Percentiles rank a stretch among this genome's conserved stretches.
Evolutionary conservation across 2,797 vertebrate genomes (phyloP).

Genomic region (Masticophis lateralis): DNA sequence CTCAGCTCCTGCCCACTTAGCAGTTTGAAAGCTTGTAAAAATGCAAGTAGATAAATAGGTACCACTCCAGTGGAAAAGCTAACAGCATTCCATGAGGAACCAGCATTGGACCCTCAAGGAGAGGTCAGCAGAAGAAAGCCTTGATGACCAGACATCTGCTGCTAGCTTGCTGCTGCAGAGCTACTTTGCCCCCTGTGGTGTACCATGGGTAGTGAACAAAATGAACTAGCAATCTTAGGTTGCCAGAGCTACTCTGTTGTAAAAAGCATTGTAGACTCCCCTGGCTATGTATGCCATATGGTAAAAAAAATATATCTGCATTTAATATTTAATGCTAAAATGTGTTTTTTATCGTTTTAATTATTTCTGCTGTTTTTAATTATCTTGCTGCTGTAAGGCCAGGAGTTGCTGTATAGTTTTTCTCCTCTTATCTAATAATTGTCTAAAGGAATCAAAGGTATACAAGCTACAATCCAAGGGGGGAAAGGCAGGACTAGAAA

Average conservation of each 20-base stretch:
- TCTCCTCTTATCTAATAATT: neutral
- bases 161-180: neutral
- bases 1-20: neutral
- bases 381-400: neutral
- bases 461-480: neutral
- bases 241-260: neutral
- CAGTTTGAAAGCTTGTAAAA: neutral
- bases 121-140: neutral
- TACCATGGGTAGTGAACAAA: neutral
- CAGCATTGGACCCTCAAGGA: neutral
- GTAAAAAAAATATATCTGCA: neutral
- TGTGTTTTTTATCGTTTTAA: neutral
- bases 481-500: neutral
- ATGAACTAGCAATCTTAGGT: neutral
- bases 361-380: neutral
- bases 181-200: neutral
- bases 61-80: neutral
- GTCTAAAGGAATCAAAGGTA: neutral
- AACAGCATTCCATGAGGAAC: neutral
- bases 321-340: neutral
- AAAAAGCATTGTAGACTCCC: neutral
- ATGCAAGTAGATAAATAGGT: neutral
- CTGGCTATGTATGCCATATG: neutral
- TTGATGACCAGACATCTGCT: neutral
- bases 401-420: neutral